Conservation (phyloP, 2,113 vertebrate genomes). For the Tragulus kanchil region DNA sequence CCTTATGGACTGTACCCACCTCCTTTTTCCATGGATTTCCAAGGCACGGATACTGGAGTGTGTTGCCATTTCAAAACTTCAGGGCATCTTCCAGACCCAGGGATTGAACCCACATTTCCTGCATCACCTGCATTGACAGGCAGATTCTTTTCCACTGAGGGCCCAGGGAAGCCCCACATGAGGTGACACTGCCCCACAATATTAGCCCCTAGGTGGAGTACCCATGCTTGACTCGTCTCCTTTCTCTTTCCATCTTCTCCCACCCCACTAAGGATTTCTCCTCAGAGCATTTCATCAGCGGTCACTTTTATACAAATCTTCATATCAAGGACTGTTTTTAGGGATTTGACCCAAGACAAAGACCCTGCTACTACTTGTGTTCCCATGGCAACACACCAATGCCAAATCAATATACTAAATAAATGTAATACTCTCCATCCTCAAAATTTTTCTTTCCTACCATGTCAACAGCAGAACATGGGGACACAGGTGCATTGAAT, state of each 20-base stretch:
- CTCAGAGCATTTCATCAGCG: neutral
- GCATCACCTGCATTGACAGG: neutral
- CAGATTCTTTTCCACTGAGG: neutral
- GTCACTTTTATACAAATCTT: neutral
- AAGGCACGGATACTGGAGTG: neutral
- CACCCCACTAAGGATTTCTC: neutral
- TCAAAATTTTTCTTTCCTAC: neutral
- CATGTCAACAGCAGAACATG: neutral
- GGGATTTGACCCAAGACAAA: neutral
- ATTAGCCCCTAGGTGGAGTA: neutral
- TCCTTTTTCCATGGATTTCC: neutral
- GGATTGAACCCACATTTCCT: neutral
- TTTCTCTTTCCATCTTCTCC: rapidly evolving
- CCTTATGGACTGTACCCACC: neutral
- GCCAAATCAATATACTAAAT: neutral
- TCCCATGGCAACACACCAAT: neutral
- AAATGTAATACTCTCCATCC: neutral
- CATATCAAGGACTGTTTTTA: neutral
- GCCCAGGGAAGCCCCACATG: neutral
- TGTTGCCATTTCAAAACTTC: neutral
- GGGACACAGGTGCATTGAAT: neutral
- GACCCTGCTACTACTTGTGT: neutral
- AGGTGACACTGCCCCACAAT: neutral
- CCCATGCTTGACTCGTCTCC: neutral
- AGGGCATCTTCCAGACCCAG: neutral